Evolutionary conservation across 2,113 vertebrate species (phyloP).

Genomic region (Nothoprocta perdicaria): DNA sequence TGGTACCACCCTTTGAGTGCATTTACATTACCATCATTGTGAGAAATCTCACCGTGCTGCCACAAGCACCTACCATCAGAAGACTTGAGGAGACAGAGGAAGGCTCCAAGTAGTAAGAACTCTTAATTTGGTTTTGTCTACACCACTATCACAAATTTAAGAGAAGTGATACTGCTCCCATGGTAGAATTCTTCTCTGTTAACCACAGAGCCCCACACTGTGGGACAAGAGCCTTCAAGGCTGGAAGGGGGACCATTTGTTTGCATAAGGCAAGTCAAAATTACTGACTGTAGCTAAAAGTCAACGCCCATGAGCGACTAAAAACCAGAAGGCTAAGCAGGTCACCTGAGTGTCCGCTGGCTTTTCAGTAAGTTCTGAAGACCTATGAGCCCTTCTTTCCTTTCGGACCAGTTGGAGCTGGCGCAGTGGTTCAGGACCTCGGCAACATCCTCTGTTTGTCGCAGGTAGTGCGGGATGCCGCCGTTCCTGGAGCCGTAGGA

Average conservation of each 20-base stretch:
- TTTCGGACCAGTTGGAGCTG: conserved; percentile 98
- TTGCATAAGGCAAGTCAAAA: neutral
- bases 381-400: conserved; percentile 96
- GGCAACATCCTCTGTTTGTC: conserved; percentile 95
- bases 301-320: neutral
- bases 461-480: conserved; percentile 93
- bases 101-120: neutral
- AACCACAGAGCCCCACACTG: neutral
- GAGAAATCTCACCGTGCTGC: neutral
- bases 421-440: conserved; percentile 98
- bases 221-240: neutral
- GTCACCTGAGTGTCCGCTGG: conserved; percentile 93
- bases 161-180: neutral
- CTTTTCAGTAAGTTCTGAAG: conserved; percentile 97
- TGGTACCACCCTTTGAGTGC: neutral
- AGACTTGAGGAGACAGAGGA: neutral
- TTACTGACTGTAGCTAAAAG: neutral
- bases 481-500: conserved; percentile 94
- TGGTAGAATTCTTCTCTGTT: neutral
- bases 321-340: neutral
- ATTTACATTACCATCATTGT: neutral
- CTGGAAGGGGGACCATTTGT: neutral
- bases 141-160: neutral
- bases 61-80: neutral
- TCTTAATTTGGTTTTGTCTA: neutral